phyloP scores from a whole-genome alignment of 2,797 vertebrate genomes.

The Cyprinodon diabolis region DNA sequence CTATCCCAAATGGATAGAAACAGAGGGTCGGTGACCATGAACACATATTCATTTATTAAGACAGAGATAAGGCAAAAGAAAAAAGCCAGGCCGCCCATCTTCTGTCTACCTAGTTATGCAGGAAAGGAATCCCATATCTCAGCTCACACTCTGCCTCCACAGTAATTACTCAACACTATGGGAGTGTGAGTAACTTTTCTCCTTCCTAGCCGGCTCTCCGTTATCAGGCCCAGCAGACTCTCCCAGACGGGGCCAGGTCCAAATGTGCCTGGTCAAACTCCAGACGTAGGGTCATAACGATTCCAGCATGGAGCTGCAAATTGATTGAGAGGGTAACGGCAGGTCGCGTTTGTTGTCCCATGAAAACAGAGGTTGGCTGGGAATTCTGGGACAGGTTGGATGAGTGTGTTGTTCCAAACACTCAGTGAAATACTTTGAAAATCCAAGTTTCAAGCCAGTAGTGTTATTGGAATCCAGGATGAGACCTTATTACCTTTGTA shows the following conservation, averaged over 20 bases:
- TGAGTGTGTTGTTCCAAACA: not conserved
- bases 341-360: constrained; percentile 22
- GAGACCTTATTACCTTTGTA: too few species aligned
- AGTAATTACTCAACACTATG: constrained; percentile 60
- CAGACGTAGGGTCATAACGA: constrained; percentile 14
- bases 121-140: constrained; percentile 67
- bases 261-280: constrained; percentile 31
- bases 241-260: constrained; percentile 23
- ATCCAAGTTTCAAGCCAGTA: too few species aligned
- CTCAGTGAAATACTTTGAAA: too few species aligned
- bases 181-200: constrained; percentile 40
- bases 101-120: constrained; percentile 44
- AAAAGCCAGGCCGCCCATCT: constrained; percentile 39
- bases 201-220: constrained; percentile 16
- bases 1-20: constrained; percentile 36
- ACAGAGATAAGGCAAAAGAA: constrained; percentile 15
- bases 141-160: constrained; percentile 39
- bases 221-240: constrained; percentile 64
- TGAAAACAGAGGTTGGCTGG: not conserved
- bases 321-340: constrained; percentile 13
- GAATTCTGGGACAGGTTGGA: not conserved
- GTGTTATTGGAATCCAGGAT: too few species aligned
- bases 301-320: constrained; percentile 27
- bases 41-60: constrained; percentile 18
- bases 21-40: constrained; percentile 8